A percentile compares a stretch with the other conserved stretches of the same genome.
These are phyloP conservation scores for Drosophila kuntzei DNA, from an alignment of 2,888 invertebrate species.

Conservation along the genomic window DNA sequence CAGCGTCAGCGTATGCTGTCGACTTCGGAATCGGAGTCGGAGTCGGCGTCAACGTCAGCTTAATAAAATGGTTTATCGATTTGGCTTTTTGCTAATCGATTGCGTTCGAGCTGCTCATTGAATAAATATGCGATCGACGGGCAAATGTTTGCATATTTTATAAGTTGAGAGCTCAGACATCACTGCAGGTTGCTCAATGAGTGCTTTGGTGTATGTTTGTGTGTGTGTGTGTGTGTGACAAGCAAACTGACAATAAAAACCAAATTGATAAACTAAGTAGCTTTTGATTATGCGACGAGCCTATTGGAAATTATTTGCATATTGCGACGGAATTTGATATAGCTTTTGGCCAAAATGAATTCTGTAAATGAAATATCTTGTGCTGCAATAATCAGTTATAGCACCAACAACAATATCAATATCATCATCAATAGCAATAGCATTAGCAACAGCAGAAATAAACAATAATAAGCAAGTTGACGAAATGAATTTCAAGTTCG, in stretches of 20 bases:
- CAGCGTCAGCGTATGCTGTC: constrained; percentile 14
- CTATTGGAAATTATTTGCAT: constrained; percentile 60
- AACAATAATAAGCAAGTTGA: constrained; percentile 48
- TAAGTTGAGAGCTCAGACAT: constrained; percentile 19
- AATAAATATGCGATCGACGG: constrained; percentile 47
- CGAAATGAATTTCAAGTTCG: constrained; percentile 78
- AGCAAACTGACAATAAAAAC: constrained; percentile 40
- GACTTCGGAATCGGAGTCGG: no score
- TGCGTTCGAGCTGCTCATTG: constrained; percentile 50
- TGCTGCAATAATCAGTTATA: constrained; percentile 51
- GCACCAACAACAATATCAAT: constrained; percentile 16
- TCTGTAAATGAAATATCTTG: constrained; percentile 56
- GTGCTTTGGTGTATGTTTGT: constrained; percentile 14
- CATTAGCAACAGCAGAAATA: constrained; percentile 36
- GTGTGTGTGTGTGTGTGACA: constrained; percentile 8
- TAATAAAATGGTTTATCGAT: constrained; percentile 37
- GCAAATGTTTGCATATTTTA: constrained; percentile 65
- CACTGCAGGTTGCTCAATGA: constrained; percentile 47
- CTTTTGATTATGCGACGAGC: constrained; percentile 50
- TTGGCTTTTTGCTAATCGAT: constrained; percentile 64
- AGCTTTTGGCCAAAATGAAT: constrained; percentile 44
- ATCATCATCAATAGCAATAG: constrained; percentile 27
- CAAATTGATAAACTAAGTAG: constrained; percentile 47
- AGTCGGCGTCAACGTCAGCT: constrained; percentile 23
- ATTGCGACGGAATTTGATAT: constrained; percentile 26